phyloP scores from a whole-genome alignment of 1,140 invertebrate species.

The Potamilus streckersoni region DNA sequence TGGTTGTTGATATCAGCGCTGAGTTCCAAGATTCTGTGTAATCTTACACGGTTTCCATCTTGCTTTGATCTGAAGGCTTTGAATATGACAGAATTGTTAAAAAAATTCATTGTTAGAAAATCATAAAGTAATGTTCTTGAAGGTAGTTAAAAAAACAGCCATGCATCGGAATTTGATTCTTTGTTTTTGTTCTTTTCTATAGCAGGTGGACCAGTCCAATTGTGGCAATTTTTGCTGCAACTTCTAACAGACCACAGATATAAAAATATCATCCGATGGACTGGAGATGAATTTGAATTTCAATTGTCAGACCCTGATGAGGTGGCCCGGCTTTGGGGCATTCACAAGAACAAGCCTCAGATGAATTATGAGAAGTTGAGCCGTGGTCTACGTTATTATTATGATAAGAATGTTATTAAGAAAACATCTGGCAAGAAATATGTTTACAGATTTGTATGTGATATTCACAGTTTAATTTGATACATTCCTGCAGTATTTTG shows the following conservation, averaged over 20 bases:
- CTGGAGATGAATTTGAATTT: constrained; percentile 98
- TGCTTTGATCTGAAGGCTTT: too few species aligned
- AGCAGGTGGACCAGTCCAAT: constrained; percentile 68
- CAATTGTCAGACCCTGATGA: constrained; percentile 99
- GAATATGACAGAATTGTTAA: too few species aligned
- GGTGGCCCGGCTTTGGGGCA: constrained; percentile 95
- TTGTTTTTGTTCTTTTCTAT: constrained; percentile 12
- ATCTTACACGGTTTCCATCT: too few species aligned
- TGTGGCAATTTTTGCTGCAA: constrained; percentile 98
- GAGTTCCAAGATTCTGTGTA: too few species aligned
- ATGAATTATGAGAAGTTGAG: constrained; percentile 99
- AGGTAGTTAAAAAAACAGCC: too few species aligned
- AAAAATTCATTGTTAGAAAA: too few species aligned
- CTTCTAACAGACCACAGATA: constrained; percentile 95
- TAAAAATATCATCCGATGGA: constrained; percentile 98
- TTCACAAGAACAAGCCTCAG: constrained; percentile 98
- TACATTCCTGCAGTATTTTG: constrained; percentile 51
- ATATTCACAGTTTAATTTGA: constrained; percentile 79
- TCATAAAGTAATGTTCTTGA: too few species aligned
- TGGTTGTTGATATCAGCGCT: too few species aligned
- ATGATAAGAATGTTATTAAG: constrained; percentile 99
- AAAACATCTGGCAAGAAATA: constrained; percentile 94
- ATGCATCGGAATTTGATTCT: too few species aligned
- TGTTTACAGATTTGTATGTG: constrained; percentile 98
- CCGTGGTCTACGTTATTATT: constrained; percentile 96